These are phyloP conservation scores for Drosophila pruinosa DNA, from an alignment of 1,140 invertebrate genomes.

Conservation along the genomic window DNA sequence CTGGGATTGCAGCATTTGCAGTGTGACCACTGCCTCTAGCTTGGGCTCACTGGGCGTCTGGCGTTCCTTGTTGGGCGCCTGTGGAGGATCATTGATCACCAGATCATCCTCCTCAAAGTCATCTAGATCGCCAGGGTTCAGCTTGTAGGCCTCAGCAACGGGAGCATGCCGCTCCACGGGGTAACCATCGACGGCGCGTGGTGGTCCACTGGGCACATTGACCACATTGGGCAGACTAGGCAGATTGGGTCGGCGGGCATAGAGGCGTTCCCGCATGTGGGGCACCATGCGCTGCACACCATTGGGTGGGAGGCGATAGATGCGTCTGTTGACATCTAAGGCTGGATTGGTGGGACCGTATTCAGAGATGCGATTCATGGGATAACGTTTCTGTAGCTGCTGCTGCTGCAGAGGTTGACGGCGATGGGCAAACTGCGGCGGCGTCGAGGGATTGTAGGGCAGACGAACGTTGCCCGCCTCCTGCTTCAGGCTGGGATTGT, in stretches of 20 bases:
- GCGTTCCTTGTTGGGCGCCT: conserved; percentile 61
- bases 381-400: conserved; percentile 59
- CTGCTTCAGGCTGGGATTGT: conserved; percentile 78
- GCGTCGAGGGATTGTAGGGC: conserved; percentile 52
- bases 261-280: conserved; percentile 60
- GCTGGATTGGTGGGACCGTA: conserved; percentile 31
- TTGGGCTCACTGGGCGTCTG: conserved; percentile 52
- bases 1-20: conserved; percentile 87
- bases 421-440: conserved; percentile 71
- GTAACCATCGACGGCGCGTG: conserved; percentile 53
- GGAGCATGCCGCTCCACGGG: conserved; percentile 66
- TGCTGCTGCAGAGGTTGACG: conserved; percentile 49
- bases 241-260: conserved; percentile 44
- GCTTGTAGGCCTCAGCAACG: conserved; percentile 49
- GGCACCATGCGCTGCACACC: conserved; percentile 45
- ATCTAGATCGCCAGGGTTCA: conserved; percentile 51
- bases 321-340: conserved; percentile 63
- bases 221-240: background rate
- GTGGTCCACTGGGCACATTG: conserved; percentile 14
- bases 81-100: conserved; percentile 77
- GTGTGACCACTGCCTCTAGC: conserved; percentile 84
- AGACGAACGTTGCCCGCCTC: conserved; percentile 78
- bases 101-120: conserved; percentile 80
- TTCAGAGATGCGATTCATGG: conserved; percentile 62
- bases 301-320: conserved; percentile 70